Evolutionary conservation across 2,797 vertebrate genomes (phyloP).

Genomic region (Xenops minutus): DNA sequence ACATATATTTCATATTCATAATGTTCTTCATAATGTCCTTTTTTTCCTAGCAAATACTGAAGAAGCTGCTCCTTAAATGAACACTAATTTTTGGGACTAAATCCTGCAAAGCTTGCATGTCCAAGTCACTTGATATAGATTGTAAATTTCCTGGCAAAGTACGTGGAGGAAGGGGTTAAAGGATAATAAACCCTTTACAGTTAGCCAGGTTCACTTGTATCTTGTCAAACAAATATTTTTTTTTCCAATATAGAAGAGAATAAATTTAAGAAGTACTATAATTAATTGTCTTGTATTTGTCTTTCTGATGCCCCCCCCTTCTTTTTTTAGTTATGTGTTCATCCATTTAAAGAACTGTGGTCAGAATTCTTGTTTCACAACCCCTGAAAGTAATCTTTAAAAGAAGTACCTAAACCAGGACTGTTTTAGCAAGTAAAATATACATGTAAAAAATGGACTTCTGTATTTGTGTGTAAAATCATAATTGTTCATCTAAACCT

Average conservation of each 20-base stretch:
- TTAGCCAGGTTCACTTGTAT: not conserved
- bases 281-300: not conserved
- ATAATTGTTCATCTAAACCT: not conserved
- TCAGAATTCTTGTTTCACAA: not conserved
- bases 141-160: not conserved
- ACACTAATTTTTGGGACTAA: not conserved
- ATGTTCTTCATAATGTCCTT: not conserved
- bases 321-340: not conserved
- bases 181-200: not conserved
- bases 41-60: not conserved
- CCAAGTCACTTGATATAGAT: not conserved
- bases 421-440: not conserved
- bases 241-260: not conserved
- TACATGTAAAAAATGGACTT: not conserved
- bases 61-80: not conserved
- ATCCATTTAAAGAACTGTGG: not conserved
- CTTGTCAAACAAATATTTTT: not conserved
- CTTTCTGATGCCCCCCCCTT: fast-evolving
- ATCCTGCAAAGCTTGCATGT: not conserved
- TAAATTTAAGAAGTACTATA: not conserved
- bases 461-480: not conserved
- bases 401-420: not conserved
- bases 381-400: not conserved
- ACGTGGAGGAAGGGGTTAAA: not conserved
- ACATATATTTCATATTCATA: not conserved